Base-by-base conservation (phyloP, 2,797 vertebrate species). In the Lacerta viridis region DNA sequence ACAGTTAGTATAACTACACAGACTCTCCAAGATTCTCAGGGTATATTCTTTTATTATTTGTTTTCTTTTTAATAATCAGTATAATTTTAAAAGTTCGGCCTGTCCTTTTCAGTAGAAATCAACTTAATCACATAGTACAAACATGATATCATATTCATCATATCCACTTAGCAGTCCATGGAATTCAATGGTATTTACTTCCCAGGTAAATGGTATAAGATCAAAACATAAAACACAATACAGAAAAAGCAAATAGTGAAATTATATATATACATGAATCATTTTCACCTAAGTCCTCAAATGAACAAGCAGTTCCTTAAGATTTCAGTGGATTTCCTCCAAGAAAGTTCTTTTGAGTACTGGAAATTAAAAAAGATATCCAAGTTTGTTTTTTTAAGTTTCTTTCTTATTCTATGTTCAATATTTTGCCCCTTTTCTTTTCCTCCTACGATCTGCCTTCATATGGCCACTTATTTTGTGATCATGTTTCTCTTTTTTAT, bases 1-100 rank as follows among this genome's bases (percentile, higher is more conserved):
- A 87, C 93, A 69, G 93, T 91, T 82, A 94, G 93, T 88, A 82
- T 88, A 94, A 94, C 93, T 93, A 89, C 91, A 93, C 93, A 93
- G 89, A 93, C 94, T 92, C 93, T 90, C 89, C 23, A 36, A 89
- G 88, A 94, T 93, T 68, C 74, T 90, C 13, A 78, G 93, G 90
- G 90, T 90, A 39, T 43, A 83, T 88, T 92, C 89, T 84, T 91
- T 84, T 78, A 59, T 55, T 43, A 84, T 29, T 25, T 79, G 80
- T 93, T 89, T 87, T 90, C 92, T 89, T 93, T 84, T 88, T 89
- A 93, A 81, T 91, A 88, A 59, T 93, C 88, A 87, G 80, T 87
- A 84, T 88, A 90, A 39, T 89, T 93, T 90, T 83, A 1, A 39
- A 91, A 89, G 84, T 92, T 90, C 92, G 89, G 77, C 82, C 80